phyloP scores from a whole-genome alignment of 2,113 vertebrate genomes.

The Oryzias melastigma region DNA sequence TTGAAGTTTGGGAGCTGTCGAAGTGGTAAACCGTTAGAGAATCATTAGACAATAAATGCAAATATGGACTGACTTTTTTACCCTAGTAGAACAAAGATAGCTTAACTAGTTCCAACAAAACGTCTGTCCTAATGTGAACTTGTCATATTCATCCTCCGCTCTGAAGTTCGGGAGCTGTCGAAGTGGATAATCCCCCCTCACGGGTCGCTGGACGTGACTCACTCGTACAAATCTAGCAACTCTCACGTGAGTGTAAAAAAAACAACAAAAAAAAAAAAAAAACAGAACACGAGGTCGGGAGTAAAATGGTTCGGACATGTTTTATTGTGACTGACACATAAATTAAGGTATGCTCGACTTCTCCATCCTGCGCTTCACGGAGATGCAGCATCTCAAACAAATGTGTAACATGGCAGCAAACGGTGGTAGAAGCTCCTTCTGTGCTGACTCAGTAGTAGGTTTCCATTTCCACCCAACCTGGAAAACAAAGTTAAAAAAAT shows the following conservation, averaged over 20 bases:
- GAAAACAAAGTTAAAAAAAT: conserved; percentile 49
- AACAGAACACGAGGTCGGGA: conserved; percentile 9
- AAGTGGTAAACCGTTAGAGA: background rate
- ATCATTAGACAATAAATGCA: too few species aligned
- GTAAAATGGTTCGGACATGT: conserved; percentile 40
- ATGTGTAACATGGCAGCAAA: conserved; percentile 68
- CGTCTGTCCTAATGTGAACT: background rate
- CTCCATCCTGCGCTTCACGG: conserved; percentile 31
- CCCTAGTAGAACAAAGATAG: too few species aligned
- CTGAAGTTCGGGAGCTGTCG: conserved; percentile 16
- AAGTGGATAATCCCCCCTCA: conserved; percentile 25
- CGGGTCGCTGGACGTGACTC: conserved; percentile 32
- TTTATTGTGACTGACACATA: conserved; percentile 67
- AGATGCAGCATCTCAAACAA: conserved; percentile 35
- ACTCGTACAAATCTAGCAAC: background rate
- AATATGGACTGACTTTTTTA: too few species aligned
- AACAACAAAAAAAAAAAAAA: conserved; percentile 6
- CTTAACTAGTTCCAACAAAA: too few species aligned
- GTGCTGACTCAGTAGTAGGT: conserved; percentile 82
- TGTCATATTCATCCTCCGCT: background rate
- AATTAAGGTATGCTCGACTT: conserved; percentile 47
- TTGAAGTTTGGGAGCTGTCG: background rate
- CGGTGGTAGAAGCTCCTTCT: conserved; percentile 31
- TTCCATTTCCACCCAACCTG: conserved; percentile 85
- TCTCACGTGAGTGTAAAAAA: background rate